Conservation (phyloP, 2,888 invertebrate genomes). For the Linyphia triangularis region DNA sequence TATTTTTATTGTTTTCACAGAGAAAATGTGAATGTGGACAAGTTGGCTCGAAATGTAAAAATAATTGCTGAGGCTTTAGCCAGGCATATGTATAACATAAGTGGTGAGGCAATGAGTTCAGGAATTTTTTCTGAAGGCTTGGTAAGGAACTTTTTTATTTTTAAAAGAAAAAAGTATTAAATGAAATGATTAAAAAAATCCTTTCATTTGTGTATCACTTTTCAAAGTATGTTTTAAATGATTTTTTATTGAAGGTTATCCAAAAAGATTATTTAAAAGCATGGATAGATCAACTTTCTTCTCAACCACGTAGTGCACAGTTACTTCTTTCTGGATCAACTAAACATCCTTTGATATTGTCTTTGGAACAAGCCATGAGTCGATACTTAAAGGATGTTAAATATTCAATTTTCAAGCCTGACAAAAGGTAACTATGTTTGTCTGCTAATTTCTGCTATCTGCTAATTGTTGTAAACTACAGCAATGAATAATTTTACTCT, state of each 20-base stretch:
- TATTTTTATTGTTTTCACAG: constrained; percentile 77
- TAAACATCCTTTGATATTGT: constrained; percentile 78
- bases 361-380: constrained; percentile 79
- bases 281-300: constrained; percentile 87
- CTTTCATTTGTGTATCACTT: not conserved
- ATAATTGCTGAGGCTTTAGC: constrained; percentile 91
- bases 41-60: constrained; percentile 85
- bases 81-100: constrained; percentile 82
- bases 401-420: constrained; percentile 83
- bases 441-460: no score
- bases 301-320: constrained; percentile 88
- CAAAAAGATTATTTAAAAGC: constrained; percentile 86
- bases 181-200: no score
- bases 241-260: constrained; percentile 83
- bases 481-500: no score
- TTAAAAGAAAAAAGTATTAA: not conserved
- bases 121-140: constrained; percentile 87
- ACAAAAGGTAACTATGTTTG: constrained; percentile 83
- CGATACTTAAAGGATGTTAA: constrained; percentile 89
- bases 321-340: constrained; percentile 82
- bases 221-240: not conserved
- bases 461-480: not conserved
- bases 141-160: constrained; percentile 82
- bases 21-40: constrained; percentile 83
- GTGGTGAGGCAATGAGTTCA: constrained; percentile 76